Evolutionary conservation across 2,888 invertebrate genomes (phyloP), one percentile per base, ranked within the genome.

Genomic region (Heteromyza rotundicornis): DNA sequence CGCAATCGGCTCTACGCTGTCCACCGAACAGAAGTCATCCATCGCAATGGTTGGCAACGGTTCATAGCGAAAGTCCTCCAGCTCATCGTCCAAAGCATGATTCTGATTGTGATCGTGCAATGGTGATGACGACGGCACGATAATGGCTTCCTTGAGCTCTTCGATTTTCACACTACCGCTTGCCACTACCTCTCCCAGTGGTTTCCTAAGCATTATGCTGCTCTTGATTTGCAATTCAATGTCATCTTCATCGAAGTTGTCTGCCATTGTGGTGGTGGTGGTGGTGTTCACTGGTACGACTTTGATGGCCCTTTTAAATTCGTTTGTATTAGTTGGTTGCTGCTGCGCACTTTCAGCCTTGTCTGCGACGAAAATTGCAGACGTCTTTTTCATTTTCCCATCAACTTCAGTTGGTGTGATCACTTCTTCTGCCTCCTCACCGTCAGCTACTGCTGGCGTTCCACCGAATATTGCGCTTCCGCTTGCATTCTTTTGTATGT

Each of bases 401-500:
- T 22, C 32, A 22, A 36, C 27, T 27, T 52, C 54, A 2, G 20
- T 19, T 52, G 16, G 16, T 17, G 36, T 51, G 16, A 2, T 5
- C 19, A 2, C 19, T 19, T 47, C 20, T 57, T 44, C 19, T 12
- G 17, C 12, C 14, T 61, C 60, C 55, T 27, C 16, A 56, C 59
- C 19, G 35, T 60, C 63, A 52, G 51, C 16, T 40, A 20, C 47
- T 58, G 50, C 62, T 40, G 64, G 60, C 24, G 66, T 59, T 58
- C 75, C 69, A 66, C 82, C 80, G 68, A 82, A 81, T 72, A 82
- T 75, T 56, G 74, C 72, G 20, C 77, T 74, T 53, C 75, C 69
- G 70, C 71, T 82, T 23, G 82, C 81, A 80, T 81, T 83, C 70
- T 82, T 81, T 67, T 83, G 82, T 68, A 83, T 80, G 65, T 81